These are phyloP conservation scores for Bagarius yarrelli DNA, from an alignment of 2,113 vertebrate species.

Conservation along the genomic window DNA sequence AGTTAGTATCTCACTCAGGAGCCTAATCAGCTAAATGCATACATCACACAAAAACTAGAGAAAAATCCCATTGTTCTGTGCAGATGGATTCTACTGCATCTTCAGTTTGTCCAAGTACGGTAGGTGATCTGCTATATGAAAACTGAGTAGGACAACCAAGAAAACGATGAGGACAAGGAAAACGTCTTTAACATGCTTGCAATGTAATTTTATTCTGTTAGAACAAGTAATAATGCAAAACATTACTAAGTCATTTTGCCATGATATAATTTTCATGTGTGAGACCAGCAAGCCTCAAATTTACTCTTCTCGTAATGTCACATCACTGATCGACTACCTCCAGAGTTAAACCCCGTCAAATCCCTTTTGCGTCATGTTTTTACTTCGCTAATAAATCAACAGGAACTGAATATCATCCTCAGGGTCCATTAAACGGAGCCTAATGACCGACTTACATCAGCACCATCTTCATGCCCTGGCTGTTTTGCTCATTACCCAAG, in stretches of 20 bases:
- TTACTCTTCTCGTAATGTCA: constrained; percentile 32
- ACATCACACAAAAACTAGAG: too few species aligned
- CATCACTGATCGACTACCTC: constrained; percentile 45
- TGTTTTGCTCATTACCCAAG: constrained; percentile 43
- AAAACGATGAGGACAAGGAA: not conserved
- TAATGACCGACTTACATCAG: constrained; percentile 32
- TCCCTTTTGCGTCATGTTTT: constrained; percentile 38
- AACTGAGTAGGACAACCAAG: not conserved
- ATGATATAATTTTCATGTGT: constrained; percentile 47
- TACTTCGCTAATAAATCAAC: constrained; percentile 39
- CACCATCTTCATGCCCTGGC: constrained; percentile 28
- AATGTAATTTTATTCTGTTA: constrained; percentile 18
- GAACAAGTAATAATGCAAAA: not conserved
- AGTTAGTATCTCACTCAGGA: too few species aligned
- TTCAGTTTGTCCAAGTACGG: too few species aligned
- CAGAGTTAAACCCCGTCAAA: constrained; percentile 32
- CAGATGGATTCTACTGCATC: too few species aligned
- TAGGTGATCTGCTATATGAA: not conserved
- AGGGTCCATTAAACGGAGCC: constrained; percentile 31
- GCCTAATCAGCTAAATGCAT: too few species aligned
- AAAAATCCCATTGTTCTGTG: too few species aligned
- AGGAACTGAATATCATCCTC: constrained; percentile 33
- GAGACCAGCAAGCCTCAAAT: not conserved
- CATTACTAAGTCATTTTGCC: not conserved
- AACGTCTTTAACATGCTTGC: not conserved